Evolutionary conservation across 2,888 invertebrate species (phyloP).

Genomic region (Acronicta psi): DNA sequence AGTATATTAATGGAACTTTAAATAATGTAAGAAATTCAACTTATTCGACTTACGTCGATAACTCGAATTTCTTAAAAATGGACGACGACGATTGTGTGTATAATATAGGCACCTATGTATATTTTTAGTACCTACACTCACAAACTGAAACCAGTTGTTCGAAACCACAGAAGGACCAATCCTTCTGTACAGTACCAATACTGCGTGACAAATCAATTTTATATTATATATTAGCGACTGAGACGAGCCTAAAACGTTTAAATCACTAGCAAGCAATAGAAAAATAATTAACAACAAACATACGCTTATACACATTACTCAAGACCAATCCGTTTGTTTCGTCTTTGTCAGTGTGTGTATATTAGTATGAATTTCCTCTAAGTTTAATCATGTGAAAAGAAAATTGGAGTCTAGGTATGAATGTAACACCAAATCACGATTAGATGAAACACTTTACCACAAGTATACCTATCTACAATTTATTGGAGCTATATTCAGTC

Average conservation of each 20-base stretch:
- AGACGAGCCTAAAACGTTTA: too few species aligned
- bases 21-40: too few species aligned
- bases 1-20: slow-evolving; percentile 27
- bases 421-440: slow-evolving; percentile 21
- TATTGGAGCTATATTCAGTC: slow-evolving; percentile 54
- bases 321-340: neutral
- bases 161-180: too few species aligned
- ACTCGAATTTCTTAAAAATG: too few species aligned
- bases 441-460: slow-evolving; percentile 42
- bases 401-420: slow-evolving; percentile 9
- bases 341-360: neutral
- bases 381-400: too few species aligned
- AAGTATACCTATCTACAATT: slow-evolving; percentile 38
- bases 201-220: too few species aligned
- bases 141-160: too few species aligned
- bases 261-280: neutral
- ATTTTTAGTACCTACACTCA: too few species aligned
- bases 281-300: neutral
- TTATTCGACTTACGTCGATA: too few species aligned
- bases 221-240: too few species aligned
- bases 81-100: slow-evolving; percentile 20
- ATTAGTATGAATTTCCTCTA: too few species aligned
- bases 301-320: neutral
- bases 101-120: neutral
- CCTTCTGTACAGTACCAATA: too few species aligned